Conservation (phyloP, 2,113 vertebrate genomes). For the Aegotheles bennettii region DNA sequence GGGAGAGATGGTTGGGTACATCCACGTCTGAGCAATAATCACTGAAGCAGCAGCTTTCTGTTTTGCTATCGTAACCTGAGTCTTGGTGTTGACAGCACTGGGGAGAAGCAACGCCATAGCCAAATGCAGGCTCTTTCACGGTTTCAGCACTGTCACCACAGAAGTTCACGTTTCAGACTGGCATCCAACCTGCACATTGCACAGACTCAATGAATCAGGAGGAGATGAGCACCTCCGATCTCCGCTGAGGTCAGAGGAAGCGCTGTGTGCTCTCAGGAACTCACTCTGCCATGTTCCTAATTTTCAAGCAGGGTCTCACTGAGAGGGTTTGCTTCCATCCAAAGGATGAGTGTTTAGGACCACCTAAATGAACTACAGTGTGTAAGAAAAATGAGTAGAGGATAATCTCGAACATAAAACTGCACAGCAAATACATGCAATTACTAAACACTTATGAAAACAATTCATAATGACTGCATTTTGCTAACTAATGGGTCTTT, state of each 20-base stretch:
- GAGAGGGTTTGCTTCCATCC: not conserved
- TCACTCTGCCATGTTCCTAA: not conserved
- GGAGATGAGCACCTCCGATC: not conserved
- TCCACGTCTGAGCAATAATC: not conserved
- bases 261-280: fast-evolving
- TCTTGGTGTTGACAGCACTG: constrained; percentile 7
- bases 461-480: not conserved
- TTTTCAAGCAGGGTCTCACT: not conserved
- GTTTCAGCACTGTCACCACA: not conserved
- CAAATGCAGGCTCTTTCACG: not conserved
- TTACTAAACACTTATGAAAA: not conserved
- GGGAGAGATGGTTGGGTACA: not conserved
- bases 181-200: not conserved
- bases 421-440: not conserved
- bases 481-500: constrained; percentile 27
- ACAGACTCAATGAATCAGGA: not conserved
- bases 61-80: not conserved
- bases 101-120: not conserved
- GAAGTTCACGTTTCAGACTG: not conserved
- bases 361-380: not conserved
- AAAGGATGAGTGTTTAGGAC: not conserved
- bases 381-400: not conserved
- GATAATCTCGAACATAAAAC: not conserved
- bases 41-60: constrained; percentile 7
- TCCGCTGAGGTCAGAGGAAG: not conserved